Evolutionary conservation across 2,888 invertebrate species (phyloP).

Genomic region (Ditylenchus weischeri): DNA sequence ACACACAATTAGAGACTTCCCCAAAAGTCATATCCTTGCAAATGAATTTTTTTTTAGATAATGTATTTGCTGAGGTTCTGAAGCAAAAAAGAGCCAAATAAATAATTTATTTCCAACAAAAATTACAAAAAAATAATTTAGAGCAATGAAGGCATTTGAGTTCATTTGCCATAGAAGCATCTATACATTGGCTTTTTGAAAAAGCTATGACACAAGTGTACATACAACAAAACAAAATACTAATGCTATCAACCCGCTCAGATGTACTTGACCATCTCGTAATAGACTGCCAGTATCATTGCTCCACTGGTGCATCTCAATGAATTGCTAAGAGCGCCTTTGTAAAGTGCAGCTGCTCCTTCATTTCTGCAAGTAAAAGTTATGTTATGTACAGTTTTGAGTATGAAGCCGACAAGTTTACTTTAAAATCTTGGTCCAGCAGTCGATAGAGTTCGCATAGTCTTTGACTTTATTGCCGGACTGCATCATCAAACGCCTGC

Average conservation of each 20-base stretch:
- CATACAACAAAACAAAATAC: too few relatives aligned
- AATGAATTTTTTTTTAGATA: too few relatives aligned
- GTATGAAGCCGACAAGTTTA: slow-evolving; percentile 16
- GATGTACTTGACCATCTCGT: slow-evolving; percentile 53
- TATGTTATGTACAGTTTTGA: neutral
- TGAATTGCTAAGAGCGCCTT: slow-evolving; percentile 49
- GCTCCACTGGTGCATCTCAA: slow-evolving; percentile 51
- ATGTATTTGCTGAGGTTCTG: too few relatives aligned
- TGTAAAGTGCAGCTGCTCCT: slow-evolving; percentile 43
- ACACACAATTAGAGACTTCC: too few relatives aligned
- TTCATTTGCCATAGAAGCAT: too few relatives aligned
- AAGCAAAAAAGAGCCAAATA: too few relatives aligned
- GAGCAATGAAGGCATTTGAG: too few relatives aligned
- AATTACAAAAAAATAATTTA: too few relatives aligned
- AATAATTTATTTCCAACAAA: too few relatives aligned
- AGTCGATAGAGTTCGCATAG: slow-evolving; percentile 41
- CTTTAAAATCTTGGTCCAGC: slow-evolving; percentile 42
- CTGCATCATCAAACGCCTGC: slow-evolving; percentile 54
- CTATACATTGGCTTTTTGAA: too few relatives aligned
- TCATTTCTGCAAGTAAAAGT: slow-evolving; percentile 36
- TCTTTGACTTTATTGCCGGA: slow-evolving; percentile 42
- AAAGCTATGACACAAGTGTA: too few relatives aligned
- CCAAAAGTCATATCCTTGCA: too few relatives aligned
- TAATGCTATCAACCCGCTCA: slow-evolving; percentile 13
- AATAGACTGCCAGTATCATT: slow-evolving; percentile 52